These are phyloP conservation scores for Pelagia noctiluca DNA, from an alignment of 30 jellyfish, hydroid and myxozoan species.

Conservation along the genomic window DNA sequence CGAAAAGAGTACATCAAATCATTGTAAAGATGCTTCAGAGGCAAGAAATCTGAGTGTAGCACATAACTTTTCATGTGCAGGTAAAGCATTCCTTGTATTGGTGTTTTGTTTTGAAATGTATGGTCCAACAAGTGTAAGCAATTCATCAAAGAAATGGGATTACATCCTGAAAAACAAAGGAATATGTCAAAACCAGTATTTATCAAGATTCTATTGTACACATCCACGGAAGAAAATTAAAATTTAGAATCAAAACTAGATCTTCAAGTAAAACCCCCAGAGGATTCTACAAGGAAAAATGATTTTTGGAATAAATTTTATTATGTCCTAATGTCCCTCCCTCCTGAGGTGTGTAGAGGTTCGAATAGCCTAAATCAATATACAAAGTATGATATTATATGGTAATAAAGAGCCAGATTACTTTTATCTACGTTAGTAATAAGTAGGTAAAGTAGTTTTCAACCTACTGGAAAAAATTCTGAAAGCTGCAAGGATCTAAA, in stretches of 20 bases:
- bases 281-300: neutral
- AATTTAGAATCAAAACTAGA: conserved; percentile 16
- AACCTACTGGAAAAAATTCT: neutral
- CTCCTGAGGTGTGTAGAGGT: neutral
- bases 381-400: neutral
- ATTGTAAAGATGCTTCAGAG: conserved; percentile 27
- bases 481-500: neutral
- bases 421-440: neutral
- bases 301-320: neutral
- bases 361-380: conserved; percentile 17
- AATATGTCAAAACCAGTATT: neutral
- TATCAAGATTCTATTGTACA: conserved; percentile 9
- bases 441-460: neutral
- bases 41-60: conserved; percentile 28
- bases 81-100: conserved; percentile 4
- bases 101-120: conserved; percentile 11
- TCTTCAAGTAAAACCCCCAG: conserved; percentile 32
- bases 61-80: conserved; percentile 21
- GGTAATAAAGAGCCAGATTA: conserved; percentile 1
- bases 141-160: conserved; percentile 17
- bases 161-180: conserved; percentile 5
- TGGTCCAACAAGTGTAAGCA: conserved; percentile 11
- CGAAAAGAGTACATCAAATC: conserved; percentile 22
- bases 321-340: neutral
- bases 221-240: conserved; percentile 2